Conservation (phyloP, 2,888 invertebrate species). For the Oegoconia quadripuncta region DNA sequence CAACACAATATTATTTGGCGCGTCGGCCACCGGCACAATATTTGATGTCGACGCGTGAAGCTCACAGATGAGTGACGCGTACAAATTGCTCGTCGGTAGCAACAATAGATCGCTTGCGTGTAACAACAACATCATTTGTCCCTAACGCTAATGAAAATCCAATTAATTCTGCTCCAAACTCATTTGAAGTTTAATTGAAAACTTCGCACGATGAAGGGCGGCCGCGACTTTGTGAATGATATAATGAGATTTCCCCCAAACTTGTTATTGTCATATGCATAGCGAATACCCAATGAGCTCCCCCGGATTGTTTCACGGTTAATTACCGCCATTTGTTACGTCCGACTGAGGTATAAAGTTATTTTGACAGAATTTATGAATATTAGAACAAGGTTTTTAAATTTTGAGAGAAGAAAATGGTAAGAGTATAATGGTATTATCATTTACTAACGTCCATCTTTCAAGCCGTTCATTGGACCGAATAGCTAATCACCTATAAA, state of each 20-base stretch:
- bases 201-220: conserved; percentile 57
- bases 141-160: conserved; percentile 76
- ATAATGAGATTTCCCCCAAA: conserved; percentile 69
- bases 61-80: conserved; percentile 58
- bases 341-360: conserved; percentile 27
- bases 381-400: conserved; percentile 37
- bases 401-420: conserved; percentile 30
- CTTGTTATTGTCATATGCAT: conserved; percentile 72
- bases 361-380: conserved; percentile 45
- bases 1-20: conserved; percentile 9
- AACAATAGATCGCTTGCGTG: conserved; percentile 67
- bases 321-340: conserved; percentile 53
- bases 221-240: conserved; percentile 60
- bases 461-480: conserved; percentile 43
- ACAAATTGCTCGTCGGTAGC: conserved; percentile 59
- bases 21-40: conserved; percentile 14
- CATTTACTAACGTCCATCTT: conserved; percentile 37
- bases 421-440: conserved; percentile 19
- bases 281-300: conserved; percentile 62
- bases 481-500: conserved; percentile 59
- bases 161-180: conserved; percentile 75
- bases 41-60: conserved; percentile 45
- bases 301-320: conserved; percentile 54
- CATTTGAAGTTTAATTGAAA: conserved; percentile 78
- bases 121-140: conserved; percentile 76